Percentiles rank a stretch among this genome's conserved stretches.
phyloP scores from a whole-genome alignment of 2,797 vertebrate species.

The Peromyscus nudipes region DNA sequence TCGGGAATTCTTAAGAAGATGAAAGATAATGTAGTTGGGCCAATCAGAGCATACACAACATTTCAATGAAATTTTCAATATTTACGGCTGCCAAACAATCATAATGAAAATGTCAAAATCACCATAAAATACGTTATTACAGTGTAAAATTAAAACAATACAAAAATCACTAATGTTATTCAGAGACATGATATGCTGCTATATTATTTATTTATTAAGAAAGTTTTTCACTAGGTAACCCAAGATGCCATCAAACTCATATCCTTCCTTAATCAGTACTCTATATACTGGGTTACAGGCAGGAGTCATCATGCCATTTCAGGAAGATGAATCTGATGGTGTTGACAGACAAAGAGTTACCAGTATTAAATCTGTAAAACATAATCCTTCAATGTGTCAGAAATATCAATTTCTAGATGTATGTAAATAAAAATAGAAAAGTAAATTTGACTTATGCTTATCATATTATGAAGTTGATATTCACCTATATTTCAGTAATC shows the following conservation, averaged over 20 bases:
- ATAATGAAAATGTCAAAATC: background rate
- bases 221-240: background rate
- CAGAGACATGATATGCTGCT: background rate
- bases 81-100: background rate
- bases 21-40: background rate
- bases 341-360: background rate
- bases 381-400: too few species aligned
- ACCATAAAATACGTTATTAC: background rate
- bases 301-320: background rate
- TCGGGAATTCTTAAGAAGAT: background rate
- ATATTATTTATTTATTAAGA: background rate
- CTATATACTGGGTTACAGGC: background rate
- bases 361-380: background rate
- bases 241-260: background rate
- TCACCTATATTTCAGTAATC: background rate
- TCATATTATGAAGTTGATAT: background rate
- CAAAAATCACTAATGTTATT: background rate
- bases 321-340: background rate
- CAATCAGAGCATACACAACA: background rate
- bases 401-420: background rate
- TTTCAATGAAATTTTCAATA: background rate
- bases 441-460: background rate
- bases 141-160: background rate
- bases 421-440: background rate
- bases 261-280: background rate